Base-by-base conservation (phyloP, 2,888 invertebrate species). In the Sisyra terminalis region DNA sequence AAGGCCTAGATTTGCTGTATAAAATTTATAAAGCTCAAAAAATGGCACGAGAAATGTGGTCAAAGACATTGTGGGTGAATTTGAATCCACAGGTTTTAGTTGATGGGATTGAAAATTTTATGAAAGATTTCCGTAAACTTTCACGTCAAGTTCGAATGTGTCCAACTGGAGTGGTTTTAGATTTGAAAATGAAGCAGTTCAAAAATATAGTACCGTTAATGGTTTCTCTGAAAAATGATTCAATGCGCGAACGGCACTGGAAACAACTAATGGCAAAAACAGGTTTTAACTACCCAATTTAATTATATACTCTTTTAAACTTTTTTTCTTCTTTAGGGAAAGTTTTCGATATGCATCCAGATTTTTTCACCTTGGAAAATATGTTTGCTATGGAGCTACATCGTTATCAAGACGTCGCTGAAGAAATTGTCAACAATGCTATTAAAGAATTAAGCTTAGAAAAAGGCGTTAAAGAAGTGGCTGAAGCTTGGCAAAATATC, bases 371-470 rank as follows among this genome's bases (percentile, higher is more conserved):
- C 0, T 64, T 93, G 46, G 86, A 87, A 46, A 88, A 90, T 56
- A 84, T 93, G 78, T 93, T 93, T 57, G 74, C 81, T 2, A 92
- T 93, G 92, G 83, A 93, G 53, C 63, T 92, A 46, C 85, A 88
- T 52, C 75, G 79, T 49, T 87, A 85, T 55, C 80, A 82, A 60
- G 86, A 88, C 0, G 80, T 83, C 3, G 89, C 89, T 30, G 82
- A 81, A 51, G 77, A 79, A 55, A 90, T 93, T 43, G 82, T 93
- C 17, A 86, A 78, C 49, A 82, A 81, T 57, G 92, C 93, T 24
- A 78, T 86, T 47, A 90, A 90, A 54, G 93, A 93, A 60, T 64
- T 90, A 54, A 75, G 80, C n/a, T 90, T 93, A 52, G 93, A 93
- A 58, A 81, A 79, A 49, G 85, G 86, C 10, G 82, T 93, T 0